These are phyloP conservation scores for Lobophora halterata DNA, from an alignment of 2,888 invertebrate genomes.

Conservation along the genomic window DNA sequence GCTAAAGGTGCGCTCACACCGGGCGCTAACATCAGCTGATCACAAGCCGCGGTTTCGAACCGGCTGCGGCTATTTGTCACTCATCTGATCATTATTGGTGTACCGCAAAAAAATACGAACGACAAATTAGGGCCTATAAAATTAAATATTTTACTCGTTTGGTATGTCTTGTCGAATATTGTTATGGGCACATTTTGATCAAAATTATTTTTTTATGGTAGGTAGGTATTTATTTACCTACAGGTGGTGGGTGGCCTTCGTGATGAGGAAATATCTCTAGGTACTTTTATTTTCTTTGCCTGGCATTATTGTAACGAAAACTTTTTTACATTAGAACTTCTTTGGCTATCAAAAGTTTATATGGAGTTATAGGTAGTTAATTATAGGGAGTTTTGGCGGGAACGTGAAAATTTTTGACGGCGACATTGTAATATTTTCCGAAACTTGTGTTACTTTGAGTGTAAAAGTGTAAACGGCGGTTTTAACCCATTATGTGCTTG, in stretches of 20 bases:
- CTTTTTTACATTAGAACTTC: too few species aligned
- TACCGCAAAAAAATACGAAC: constrained; percentile 23
- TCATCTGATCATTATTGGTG: constrained; percentile 37
- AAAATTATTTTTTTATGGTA: constrained; percentile 7
- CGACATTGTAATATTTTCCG: too few species aligned
- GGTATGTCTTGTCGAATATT: constrained; percentile 13
- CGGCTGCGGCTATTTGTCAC: constrained; percentile 41
- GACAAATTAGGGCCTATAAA: constrained; percentile 27
- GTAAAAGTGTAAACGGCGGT: too few species aligned
- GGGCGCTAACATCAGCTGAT: constrained; percentile 25
- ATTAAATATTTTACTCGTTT: constrained; percentile 28
- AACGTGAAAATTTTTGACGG: too few species aligned
- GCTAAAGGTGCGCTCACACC: constrained; percentile 25
- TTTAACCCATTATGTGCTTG: too few species aligned
- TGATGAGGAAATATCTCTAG: constrained; percentile 10
- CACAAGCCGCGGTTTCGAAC: constrained; percentile 7
- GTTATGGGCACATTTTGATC: constrained; percentile 9
- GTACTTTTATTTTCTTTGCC: not conserved
- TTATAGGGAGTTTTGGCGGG: too few species aligned
- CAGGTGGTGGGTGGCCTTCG: constrained; percentile 13
- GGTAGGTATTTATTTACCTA: constrained; percentile 7
- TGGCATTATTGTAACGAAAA: too few species aligned
- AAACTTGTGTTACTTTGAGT: too few species aligned
- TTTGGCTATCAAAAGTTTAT: too few species aligned
- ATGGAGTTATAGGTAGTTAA: too few species aligned